These are phyloP conservation scores for Drosophila funebris DNA, from an alignment of 1,140 invertebrate genomes.

Conservation along the genomic window DNA sequence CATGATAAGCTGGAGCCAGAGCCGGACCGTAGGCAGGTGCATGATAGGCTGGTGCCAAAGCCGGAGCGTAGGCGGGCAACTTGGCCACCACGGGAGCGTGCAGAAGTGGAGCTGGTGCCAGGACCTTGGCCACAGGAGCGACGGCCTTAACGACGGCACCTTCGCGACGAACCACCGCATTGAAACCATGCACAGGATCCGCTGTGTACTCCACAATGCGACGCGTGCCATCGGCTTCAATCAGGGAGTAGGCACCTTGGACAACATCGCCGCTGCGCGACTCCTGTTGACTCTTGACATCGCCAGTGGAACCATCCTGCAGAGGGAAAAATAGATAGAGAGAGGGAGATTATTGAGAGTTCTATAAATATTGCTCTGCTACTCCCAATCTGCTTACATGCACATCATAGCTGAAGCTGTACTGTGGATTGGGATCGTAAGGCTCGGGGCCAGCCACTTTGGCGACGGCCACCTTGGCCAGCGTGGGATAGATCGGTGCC, in stretches of 20 bases:
- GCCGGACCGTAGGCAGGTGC: conserved; percentile 33
- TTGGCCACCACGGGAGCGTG: conserved; percentile 49
- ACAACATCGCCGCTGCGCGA: conserved; percentile 86
- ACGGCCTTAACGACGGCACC: conserved; percentile 83
- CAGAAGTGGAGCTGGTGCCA: conserved; percentile 72
- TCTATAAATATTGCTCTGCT: neutral
- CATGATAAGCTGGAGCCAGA: conserved; percentile 53
- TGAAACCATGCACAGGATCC: conserved; percentile 85
- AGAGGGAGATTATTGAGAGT: too few species aligned
- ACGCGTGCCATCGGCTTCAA: conserved; percentile 86
- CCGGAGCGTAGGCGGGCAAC: conserved; percentile 28
- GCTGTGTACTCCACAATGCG: conserved; percentile 85
- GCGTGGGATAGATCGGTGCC: conserved; percentile 65
- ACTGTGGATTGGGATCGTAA: conserved; percentile 86
- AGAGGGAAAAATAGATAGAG: too few species aligned
- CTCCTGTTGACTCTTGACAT: conserved; percentile 86
- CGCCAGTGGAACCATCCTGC: conserved; percentile 85
- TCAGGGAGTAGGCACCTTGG: conserved; percentile 85
- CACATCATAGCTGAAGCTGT: conserved; percentile 86
- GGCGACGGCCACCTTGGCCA: conserved; percentile 78
- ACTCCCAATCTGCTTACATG: too few species aligned
- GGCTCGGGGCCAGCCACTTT: conserved; percentile 84
- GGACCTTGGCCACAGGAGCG: conserved; percentile 76
- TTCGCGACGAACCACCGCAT: conserved; percentile 84
- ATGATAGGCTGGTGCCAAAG: conserved; percentile 53